Conservation (phyloP, 2,113 vertebrate species). For the Protobothrops flavoviridis region DNA sequence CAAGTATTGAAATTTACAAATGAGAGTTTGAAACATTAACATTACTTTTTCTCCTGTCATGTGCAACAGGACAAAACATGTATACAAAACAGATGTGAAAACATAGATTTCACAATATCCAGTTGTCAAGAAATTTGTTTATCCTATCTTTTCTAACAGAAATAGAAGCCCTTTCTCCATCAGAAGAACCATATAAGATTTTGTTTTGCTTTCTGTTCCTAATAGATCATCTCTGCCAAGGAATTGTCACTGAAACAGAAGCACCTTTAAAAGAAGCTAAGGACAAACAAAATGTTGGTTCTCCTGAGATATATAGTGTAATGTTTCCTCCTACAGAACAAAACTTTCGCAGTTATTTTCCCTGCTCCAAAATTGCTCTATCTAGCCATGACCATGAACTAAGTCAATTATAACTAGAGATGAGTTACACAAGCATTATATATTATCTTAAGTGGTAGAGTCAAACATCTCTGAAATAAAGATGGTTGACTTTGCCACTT, state of each 20-base stretch:
- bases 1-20: neutral
- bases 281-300: neutral
- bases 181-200: neutral
- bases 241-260: neutral
- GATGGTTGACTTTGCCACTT: neutral
- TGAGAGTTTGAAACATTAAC: neutral
- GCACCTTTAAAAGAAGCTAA: neutral
- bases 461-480: conserved; percentile 6
- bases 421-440: neutral
- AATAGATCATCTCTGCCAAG: neutral
- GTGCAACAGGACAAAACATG: neutral
- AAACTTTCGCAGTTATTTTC: neutral
- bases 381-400: neutral
- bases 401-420: neutral
- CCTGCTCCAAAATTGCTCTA: neutral
- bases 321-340: neutral
- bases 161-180: neutral
- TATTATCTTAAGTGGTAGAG: conserved; percentile 30
- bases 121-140: neutral
- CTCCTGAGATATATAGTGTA: neutral
- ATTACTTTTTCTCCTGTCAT: neutral
- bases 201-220: neutral
- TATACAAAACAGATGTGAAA: neutral
- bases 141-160: neutral
- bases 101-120: neutral